These are phyloP conservation scores for Diorhabda sublineata DNA, from an alignment of 1,140 invertebrate genomes.

Conservation along the genomic window DNA sequence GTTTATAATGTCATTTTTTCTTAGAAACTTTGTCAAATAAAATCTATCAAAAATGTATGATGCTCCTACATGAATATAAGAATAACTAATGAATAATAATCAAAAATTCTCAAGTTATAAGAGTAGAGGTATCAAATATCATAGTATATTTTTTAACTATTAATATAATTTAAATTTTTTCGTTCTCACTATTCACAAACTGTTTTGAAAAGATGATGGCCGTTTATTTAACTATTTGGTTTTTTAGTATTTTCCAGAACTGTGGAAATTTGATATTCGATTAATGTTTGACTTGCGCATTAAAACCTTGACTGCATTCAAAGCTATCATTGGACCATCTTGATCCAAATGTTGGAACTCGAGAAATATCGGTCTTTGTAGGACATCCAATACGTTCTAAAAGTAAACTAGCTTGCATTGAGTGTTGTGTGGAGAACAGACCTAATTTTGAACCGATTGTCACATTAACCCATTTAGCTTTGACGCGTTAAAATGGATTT, in stretches of 20 bases:
- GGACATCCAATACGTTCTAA: constrained; percentile 17
- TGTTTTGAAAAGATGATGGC: too few relatives aligned
- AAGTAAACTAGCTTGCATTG: constrained; percentile 4
- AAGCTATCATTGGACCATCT: not conserved
- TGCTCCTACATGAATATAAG: too few relatives aligned
- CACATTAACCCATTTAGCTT: constrained; percentile 12
- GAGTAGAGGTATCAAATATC: too few relatives aligned
- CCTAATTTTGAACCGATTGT: not conserved
- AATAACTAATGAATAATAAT: too few relatives aligned
- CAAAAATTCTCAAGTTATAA: too few relatives aligned
- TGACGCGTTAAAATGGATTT: constrained; percentile 11
- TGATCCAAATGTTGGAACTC: constrained; percentile 6
- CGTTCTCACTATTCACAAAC: too few relatives aligned
- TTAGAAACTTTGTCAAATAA: too few relatives aligned
- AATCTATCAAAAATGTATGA: too few relatives aligned
- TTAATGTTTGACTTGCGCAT: not conserved
- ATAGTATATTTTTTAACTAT: too few relatives aligned
- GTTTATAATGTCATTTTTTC: too few relatives aligned
- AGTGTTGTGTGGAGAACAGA: not conserved
- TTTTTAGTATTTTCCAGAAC: not conserved
- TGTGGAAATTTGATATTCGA: constrained; percentile 1
- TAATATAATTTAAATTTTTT: too few relatives aligned
- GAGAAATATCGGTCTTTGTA: constrained; percentile 4
- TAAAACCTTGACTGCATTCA: not conserved
- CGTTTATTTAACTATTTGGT: too few relatives aligned